These are phyloP conservation scores for Petaurus breviceps DNA, from an alignment of 2,113 vertebrate species.

Conservation along the genomic window DNA sequence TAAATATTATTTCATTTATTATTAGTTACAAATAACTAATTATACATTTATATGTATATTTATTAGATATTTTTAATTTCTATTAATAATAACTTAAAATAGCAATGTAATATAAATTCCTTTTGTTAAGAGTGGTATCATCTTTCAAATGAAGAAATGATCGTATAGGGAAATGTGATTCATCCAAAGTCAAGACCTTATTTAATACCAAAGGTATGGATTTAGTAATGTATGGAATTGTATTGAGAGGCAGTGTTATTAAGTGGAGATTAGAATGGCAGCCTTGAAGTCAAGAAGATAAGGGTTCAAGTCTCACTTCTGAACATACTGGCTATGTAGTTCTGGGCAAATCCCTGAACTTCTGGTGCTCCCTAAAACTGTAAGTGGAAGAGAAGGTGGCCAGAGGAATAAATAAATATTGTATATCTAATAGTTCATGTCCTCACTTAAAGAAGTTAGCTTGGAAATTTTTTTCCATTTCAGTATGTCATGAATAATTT, in stretches of 20 bases:
- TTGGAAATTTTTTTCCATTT: background rate
- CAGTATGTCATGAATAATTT: background rate
- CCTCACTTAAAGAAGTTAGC: background rate
- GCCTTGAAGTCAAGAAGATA: background rate
- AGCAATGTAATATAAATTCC: background rate
- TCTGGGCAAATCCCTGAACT: background rate
- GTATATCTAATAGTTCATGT: background rate
- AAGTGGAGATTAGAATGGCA: background rate
- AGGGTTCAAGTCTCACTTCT: background rate
- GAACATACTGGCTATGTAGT: background rate
- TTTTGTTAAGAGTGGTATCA: background rate
- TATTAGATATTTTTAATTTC: background rate
- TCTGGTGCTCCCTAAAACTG: background rate
- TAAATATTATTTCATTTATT: background rate
- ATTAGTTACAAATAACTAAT: background rate
- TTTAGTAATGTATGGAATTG: background rate
- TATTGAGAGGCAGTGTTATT: background rate
- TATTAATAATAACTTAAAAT: background rate
- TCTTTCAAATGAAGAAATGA: background rate
- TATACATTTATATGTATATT: constrained; percentile 23
- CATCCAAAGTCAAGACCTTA: background rate
- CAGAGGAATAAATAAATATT: background rate
- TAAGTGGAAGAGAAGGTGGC: background rate
- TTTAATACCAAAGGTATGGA: background rate
- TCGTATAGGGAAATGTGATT: background rate